phyloP scores from a whole-genome alignment of 1,140 invertebrate genomes.

The Telenomus remus region DNA sequence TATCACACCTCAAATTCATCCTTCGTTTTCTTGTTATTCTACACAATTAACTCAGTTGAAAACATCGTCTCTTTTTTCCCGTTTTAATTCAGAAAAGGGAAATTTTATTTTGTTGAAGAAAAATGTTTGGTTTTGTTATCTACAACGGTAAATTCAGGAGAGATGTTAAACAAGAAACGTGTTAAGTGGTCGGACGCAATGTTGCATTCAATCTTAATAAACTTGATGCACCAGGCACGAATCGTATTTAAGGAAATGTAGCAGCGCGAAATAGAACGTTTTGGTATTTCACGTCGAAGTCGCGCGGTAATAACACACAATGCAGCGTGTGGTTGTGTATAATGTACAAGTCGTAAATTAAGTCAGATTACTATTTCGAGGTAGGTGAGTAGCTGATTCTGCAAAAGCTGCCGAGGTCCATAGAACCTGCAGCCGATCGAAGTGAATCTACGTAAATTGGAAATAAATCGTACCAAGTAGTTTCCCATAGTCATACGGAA shows the following conservation, averaged over 20 bases:
- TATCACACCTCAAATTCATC: background rate
- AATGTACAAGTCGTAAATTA: slow-evolving; percentile 61
- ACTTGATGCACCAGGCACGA: no score
- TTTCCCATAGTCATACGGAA: slow-evolving; percentile 32
- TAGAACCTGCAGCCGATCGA: slow-evolving; percentile 48
- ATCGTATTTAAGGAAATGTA: no score
- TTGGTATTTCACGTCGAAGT: slow-evolving; percentile 26
- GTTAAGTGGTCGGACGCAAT: no score
- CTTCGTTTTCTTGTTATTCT: no score
- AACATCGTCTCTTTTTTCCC: no score
- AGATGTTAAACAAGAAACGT: no score
- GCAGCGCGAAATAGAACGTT: slow-evolving; percentile 3
- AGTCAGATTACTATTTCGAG: slow-evolving; percentile 50
- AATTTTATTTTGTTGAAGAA: no score
- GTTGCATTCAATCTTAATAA: no score
- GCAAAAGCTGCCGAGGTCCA: slow-evolving; percentile 51
- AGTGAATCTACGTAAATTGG: slow-evolving; percentile 60
- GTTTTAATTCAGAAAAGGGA: no score
- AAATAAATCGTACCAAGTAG: slow-evolving; percentile 60
- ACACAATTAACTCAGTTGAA: no score
- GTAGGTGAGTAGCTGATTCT: slow-evolving; percentile 57
- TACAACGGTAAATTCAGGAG: no score
- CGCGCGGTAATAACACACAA: slow-evolving; percentile 25
- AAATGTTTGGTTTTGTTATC: no score
- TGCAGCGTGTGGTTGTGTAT: slow-evolving; percentile 22